Evolutionary conservation across 1,140 invertebrate species (phyloP).

Genomic region (Drosophila watanabei): DNA sequence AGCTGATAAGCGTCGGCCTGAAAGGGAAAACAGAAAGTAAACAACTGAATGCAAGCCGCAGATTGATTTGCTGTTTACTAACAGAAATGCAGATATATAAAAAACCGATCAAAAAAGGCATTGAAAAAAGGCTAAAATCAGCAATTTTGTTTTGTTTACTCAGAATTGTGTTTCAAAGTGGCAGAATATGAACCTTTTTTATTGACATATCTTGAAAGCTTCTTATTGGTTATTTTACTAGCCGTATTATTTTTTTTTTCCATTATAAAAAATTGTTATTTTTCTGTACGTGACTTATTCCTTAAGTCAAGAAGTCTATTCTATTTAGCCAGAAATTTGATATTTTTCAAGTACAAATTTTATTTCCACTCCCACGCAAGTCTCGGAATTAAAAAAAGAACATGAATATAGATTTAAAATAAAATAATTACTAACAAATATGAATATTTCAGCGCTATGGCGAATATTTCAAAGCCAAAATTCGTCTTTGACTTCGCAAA

Average conservation of each 20-base stretch:
- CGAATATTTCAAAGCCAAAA: not conserved
- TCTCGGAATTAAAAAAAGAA: not conserved
- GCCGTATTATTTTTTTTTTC: not conserved
- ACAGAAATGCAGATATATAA: not conserved
- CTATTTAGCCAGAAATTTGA: not conserved
- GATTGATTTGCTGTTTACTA: not conserved
- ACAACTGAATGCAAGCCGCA: not conserved
- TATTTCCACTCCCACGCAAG: not conserved
- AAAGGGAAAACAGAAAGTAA: constrained; percentile 7
- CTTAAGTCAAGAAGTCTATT: too few species aligned
- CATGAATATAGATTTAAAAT: not conserved
- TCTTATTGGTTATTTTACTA: not conserved
- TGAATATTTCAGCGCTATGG: constrained; percentile 3
- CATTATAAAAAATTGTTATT: not conserved
- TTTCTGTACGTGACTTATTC: not conserved
- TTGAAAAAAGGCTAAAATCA: not conserved
- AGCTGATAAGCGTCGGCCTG: not conserved
- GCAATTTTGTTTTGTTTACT: not conserved
- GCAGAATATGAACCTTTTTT: not conserved
- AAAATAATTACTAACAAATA: not conserved
- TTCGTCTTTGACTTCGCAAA: constrained; percentile 57
- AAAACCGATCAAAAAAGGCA: not conserved
- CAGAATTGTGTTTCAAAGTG: too few species aligned
- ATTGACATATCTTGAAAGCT: not conserved
- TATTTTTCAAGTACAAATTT: not conserved